Evolutionary conservation across 1,140 invertebrate genomes (phyloP).

Genomic region (Penaeus indicus): DNA sequence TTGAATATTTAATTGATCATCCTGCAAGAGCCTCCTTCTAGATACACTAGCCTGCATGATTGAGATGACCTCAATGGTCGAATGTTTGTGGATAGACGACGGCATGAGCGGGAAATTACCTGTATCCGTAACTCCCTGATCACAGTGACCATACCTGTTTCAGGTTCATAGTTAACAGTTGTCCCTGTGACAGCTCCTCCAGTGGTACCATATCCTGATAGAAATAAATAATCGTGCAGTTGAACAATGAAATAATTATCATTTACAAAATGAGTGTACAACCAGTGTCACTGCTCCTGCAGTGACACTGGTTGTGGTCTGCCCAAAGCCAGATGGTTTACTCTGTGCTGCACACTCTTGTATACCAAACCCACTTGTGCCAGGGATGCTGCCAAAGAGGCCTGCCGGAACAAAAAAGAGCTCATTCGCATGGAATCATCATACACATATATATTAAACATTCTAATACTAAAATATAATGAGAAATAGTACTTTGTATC

Average conservation of each 20-base stretch:
- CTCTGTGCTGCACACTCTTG: conserved; percentile 66
- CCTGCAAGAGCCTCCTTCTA: neutral
- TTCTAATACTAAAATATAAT: conserved; percentile 71
- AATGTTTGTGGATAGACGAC: conserved; percentile 84
- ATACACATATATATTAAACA: conserved; percentile 57
- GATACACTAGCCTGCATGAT: conserved; percentile 78
- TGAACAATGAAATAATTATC: too few relatives aligned
- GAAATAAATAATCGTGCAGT: conserved; percentile 7
- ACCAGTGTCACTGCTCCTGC: conserved; percentile 64
- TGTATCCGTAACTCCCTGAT: too few relatives aligned
- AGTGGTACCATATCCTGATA: conserved; percentile 74
- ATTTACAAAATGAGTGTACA: too few relatives aligned
- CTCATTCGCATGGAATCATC: neutral
- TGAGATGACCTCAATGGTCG: conserved; percentile 94
- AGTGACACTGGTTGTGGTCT: conserved; percentile 58
- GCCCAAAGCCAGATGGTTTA: conserved; percentile 64
- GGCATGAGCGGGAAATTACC: too few relatives aligned
- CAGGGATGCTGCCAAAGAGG: conserved; percentile 78
- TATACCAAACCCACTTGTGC: conserved; percentile 69
- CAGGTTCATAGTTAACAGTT: conserved; percentile 87
- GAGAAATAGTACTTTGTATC: conserved; percentile 72
- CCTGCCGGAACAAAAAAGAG: neutral
- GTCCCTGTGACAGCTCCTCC: conserved; percentile 76
- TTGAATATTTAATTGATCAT: neutral
- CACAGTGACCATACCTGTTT: conserved; percentile 90